phyloP scores from a whole-genome alignment of 1,140 invertebrate genomes.

The Bombus soroeensis region DNA sequence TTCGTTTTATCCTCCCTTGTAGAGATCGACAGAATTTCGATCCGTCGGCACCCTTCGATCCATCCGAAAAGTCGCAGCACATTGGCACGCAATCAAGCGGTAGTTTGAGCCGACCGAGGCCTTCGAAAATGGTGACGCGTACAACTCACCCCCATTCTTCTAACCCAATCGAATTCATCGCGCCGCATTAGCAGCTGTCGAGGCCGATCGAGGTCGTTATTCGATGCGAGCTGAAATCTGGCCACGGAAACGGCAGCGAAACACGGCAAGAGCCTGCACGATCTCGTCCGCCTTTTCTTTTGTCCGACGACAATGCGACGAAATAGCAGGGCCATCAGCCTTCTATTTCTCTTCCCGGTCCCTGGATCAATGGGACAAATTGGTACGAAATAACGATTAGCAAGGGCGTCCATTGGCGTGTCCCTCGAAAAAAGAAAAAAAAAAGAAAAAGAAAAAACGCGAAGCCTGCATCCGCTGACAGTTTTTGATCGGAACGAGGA shows the following conservation, averaged over 20 bases:
- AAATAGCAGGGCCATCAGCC: background rate
- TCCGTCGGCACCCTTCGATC: background rate
- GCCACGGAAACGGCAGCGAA: slow-evolving; percentile 16
- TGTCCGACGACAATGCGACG: slow-evolving; percentile 50
- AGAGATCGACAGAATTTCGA: background rate
- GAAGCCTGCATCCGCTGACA: slow-evolving; percentile 25
- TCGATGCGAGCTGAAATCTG: slow-evolving; percentile 24
- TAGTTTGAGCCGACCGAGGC: slow-evolving; percentile 30
- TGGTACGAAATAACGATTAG: slow-evolving; percentile 31
- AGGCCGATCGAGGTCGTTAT: slow-evolving; percentile 40
- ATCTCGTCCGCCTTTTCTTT: slow-evolving; percentile 32
- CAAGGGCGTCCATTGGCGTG: background rate
- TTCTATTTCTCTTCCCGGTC: background rate
- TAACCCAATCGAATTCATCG: slow-evolving; percentile 60
- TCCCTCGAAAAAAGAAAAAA: background rate
- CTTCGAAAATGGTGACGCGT: background rate
- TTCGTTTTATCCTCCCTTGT: slow-evolving; percentile 1
- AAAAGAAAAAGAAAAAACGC: background rate
- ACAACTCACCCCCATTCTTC: background rate
- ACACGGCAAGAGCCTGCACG: background rate
- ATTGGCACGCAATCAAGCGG: slow-evolving; percentile 71
- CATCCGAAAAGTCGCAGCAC: slow-evolving; percentile 61
- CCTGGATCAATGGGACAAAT: background rate
- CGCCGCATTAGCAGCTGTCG: slow-evolving; percentile 69
- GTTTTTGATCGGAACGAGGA: background rate